Base-by-base conservation (phyloP, 2,888 invertebrate species). In the Pterostichus niger region DNA sequence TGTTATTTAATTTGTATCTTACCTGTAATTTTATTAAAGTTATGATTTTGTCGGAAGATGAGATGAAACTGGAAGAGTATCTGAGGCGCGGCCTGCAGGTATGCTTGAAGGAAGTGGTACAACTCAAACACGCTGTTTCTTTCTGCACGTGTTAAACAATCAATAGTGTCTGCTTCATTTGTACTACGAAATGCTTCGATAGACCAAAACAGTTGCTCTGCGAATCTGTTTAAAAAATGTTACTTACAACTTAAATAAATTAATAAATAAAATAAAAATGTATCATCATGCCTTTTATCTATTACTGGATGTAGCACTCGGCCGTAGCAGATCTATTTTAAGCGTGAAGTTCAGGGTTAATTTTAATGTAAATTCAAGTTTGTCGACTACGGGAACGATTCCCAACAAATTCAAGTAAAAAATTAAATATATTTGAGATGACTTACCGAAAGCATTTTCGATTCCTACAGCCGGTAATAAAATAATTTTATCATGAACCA, bases 71-170 rank as follows among this genome's bases (percentile, higher is more conserved):
- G 95, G 85, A 94, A 90, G 35, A 94, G 88, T 54, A 94, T 92
- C 88, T 95, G 95, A 0, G 96, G 96, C 0, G 94, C 94, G 1
- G 95, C 93, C 87, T 96, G 96, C 9, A 95, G 90, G 89, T 95
- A 96, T 1, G 95, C 94, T 88, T 96, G 96, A 10, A 96, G 91
- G 86, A 96, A 95, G 78, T 95, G 92, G 87, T 96, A 96, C 44
- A 96, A 90, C 88, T 96, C 96, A 85, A 94, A 92, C n/a, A 93
- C 92, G 24, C 95, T 93, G 0, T 94, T 93, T 78, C 93, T 91
- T 24, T 92, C 91, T 5, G 94, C 93, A 83, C 91, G 90, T 7
- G 90, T 87, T 64, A 95, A 87, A 10, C 95, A 94, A 84, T 93
- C 92, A 86, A 91, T 90, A 11, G 92, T 92, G 84, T 93, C 92